These are phyloP conservation scores for Trachymyrmex cornetzi DNA, from an alignment of 1,140 invertebrate genomes.

Conservation along the genomic window DNA sequence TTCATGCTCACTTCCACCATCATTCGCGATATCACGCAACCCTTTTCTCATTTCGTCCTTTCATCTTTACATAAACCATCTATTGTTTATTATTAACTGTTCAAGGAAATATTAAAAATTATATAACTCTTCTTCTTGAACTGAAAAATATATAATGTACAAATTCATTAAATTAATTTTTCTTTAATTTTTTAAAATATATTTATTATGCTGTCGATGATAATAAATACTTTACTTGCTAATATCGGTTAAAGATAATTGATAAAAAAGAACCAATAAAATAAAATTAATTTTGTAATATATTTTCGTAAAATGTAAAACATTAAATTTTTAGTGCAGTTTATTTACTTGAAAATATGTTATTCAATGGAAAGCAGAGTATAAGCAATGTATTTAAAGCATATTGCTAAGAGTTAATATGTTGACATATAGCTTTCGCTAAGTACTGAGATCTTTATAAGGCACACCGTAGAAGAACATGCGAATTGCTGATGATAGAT, in stretches of 20 bases:
- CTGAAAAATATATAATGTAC: background rate
- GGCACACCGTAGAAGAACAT: slow-evolving; percentile 52
- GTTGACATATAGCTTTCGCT: background rate
- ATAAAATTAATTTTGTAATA: background rate
- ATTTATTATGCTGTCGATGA: background rate
- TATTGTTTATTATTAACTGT: background rate
- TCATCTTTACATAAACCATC: slow-evolving; percentile 22
- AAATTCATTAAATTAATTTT: slow-evolving; percentile 19
- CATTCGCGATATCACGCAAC: slow-evolving; percentile 78
- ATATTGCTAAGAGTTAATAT: background rate
- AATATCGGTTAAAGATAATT: background rate
- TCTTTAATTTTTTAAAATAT: background rate
- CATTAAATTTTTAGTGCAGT: background rate
- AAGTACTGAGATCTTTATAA: slow-evolving; percentile 16
- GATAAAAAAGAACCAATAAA: background rate
- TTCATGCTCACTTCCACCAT: slow-evolving; percentile 66
- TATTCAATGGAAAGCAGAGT: background rate
- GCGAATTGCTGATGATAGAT: slow-evolving; percentile 86
- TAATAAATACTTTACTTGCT: background rate
- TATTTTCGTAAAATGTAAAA: background rate
- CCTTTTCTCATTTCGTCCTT: slow-evolving; percentile 72
- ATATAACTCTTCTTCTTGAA: background rate
- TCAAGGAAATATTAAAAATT: background rate
- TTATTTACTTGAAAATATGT: background rate
- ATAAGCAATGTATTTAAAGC: background rate